These are phyloP conservation scores for Pseudoips prasinana DNA, from an alignment of 2,888 invertebrate species.

Conservation along the genomic window DNA sequence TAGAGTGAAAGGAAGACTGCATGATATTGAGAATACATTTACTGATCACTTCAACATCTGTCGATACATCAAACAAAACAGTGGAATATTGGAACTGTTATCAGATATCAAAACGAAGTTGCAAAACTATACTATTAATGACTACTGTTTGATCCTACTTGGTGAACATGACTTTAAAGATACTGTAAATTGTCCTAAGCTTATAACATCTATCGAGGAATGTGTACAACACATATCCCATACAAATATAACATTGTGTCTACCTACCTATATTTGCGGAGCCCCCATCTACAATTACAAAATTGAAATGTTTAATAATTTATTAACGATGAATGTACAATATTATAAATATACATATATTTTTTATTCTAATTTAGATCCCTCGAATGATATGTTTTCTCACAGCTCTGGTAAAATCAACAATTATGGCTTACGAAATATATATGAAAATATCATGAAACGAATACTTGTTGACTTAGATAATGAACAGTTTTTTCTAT, in stretches of 20 bases:
- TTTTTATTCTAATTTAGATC: conserved; percentile 4
- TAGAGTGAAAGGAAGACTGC: background rate
- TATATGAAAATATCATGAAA: too few relatives aligned
- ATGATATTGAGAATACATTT: conserved; percentile 5
- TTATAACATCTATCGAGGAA: background rate
- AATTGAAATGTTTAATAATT: too few relatives aligned
- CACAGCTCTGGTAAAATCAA: conserved; percentile 4
- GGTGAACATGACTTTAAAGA: conserved; percentile 2
- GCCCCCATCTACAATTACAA: too few relatives aligned
- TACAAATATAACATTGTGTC: too few relatives aligned
- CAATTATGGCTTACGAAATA: conserved; percentile 3
- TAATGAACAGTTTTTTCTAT: too few relatives aligned
- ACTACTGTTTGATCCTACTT: conserved; percentile 3
- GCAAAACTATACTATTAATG: conserved; percentile 3
- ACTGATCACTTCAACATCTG: background rate
- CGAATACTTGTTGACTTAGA: too few relatives aligned
- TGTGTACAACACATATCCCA: too few relatives aligned
- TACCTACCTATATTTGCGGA: too few relatives aligned
- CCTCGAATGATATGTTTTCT: too few relatives aligned
- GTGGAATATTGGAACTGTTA: background rate
- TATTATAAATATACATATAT: conserved; percentile 7
- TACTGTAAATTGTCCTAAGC: background rate
- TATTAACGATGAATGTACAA: conserved; percentile 2
- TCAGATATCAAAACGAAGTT: conserved; percentile 2
- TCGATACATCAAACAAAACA: background rate